Percentiles rank a stretch among this genome's conserved stretches.
These are phyloP conservation scores for Babyrousa celebensis DNA, from an alignment of 2,797 vertebrate genomes.

Conservation along the genomic window DNA sequence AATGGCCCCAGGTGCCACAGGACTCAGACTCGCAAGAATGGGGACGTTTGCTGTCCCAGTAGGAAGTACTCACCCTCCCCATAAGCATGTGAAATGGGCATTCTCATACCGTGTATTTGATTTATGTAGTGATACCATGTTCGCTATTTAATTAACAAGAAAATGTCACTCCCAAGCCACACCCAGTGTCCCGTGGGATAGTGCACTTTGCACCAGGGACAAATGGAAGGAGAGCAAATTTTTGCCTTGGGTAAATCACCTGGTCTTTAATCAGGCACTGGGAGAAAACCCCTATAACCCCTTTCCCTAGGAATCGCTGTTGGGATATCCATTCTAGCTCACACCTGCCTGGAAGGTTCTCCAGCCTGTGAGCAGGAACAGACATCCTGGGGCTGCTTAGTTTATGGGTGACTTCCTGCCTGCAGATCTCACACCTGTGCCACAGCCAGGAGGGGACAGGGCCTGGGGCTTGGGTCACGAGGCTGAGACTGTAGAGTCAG, in stretches of 20 bases:
- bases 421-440: not conserved
- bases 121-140: not conserved
- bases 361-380: not conserved
- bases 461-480: not conserved
- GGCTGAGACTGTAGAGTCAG: not conserved
- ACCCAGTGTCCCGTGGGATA: not conserved
- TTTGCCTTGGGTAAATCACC: not conserved
- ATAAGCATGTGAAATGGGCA: not conserved
- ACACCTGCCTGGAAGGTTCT: not conserved
- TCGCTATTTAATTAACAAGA: slow-evolving; percentile 39
- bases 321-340: not conserved
- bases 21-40: not conserved
- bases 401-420: not conserved
- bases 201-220: not conserved
- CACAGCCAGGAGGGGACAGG: not conserved
- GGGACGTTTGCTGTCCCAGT: not conserved
- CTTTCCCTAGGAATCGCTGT: not conserved
- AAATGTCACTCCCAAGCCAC: not conserved
- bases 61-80: not conserved
- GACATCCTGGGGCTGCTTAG: not conserved
- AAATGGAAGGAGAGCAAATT: not conserved
- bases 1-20: not conserved
- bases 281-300: not conserved
- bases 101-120: not conserved
- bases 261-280: not conserved